These are phyloP conservation scores for Tetramorium alpestre DNA, from an alignment of 1,140 invertebrate genomes.

Conservation along the genomic window DNA sequence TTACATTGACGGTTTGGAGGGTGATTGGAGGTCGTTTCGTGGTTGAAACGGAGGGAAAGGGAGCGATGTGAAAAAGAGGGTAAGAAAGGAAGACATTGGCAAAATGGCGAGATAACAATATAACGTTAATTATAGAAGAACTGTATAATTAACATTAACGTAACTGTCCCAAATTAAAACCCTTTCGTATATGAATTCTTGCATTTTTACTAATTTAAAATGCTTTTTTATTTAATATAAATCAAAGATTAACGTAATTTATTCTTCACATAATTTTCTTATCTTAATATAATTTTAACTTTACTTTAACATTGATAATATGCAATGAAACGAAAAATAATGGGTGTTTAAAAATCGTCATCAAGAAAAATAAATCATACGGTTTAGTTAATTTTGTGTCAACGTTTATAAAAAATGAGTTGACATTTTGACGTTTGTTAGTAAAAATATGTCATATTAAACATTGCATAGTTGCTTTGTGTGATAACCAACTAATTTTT, in stretches of 20 bases:
- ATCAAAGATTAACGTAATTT: neutral
- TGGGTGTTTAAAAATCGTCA: neutral
- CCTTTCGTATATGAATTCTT: neutral
- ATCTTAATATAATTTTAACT: neutral
- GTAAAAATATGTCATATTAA: neutral
- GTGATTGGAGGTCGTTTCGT: constrained; percentile 67
- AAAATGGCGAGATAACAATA: constrained; percentile 76
- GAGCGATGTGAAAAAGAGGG: constrained; percentile 19
- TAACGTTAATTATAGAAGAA: constrained; percentile 79
- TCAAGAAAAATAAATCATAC: neutral
- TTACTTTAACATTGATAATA: neutral
- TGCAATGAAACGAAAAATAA: neutral
- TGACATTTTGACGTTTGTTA: neutral
- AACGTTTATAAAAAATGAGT: neutral
- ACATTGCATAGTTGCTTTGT: neutral
- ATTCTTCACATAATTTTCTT: neutral
- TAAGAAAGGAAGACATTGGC: constrained; percentile 38
- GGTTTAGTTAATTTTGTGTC: neutral
- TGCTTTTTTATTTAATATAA: neutral
- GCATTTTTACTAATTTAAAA: neutral
- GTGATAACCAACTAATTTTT: constrained; percentile 13
- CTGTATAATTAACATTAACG: neutral
- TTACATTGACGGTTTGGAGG: constrained; percentile 69
- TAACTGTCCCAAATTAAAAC: neutral
- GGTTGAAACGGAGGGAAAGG: constrained; percentile 47